phyloP scores from a whole-genome alignment of 2,888 invertebrate genomes.

The Glaucopsyche alexis region DNA sequence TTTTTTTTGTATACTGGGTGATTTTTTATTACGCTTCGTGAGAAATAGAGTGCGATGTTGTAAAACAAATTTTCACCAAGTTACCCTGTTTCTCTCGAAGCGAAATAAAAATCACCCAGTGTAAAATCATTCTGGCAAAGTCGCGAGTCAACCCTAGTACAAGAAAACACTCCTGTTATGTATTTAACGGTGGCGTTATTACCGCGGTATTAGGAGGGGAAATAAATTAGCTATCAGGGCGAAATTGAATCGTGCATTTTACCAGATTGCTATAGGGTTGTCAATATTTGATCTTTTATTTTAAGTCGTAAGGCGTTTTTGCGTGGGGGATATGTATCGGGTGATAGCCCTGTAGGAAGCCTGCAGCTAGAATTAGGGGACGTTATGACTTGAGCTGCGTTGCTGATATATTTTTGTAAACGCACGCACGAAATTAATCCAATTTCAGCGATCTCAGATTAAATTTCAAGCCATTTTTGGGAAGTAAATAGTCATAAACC shows the following conservation, averaged over 20 bases:
- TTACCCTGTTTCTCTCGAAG: too few relatives aligned
- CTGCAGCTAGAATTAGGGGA: neutral
- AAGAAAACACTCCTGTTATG: constrained; percentile 36
- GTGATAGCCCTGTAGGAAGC: constrained; percentile 41
- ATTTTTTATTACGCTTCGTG: too few relatives aligned
- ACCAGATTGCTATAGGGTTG: constrained; percentile 55
- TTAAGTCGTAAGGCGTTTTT: constrained; percentile 49
- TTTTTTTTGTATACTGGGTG: too few relatives aligned
- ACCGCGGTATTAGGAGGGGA: constrained; percentile 50
- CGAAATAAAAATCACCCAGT: too few relatives aligned
- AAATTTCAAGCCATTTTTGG: neutral
- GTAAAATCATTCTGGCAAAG: neutral
- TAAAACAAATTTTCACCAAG: too few relatives aligned
- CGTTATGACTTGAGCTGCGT: neutral
- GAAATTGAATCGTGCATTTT: constrained; percentile 69
- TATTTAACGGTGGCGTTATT: constrained; percentile 33
- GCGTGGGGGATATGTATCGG: constrained; percentile 33
- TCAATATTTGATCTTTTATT: neutral
- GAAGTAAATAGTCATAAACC: too few relatives aligned
- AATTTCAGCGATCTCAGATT: neutral
- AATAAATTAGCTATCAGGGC: constrained; percentile 74
- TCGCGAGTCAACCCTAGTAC: neutral
- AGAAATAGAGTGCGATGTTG: too few relatives aligned
- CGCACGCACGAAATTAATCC: neutral
- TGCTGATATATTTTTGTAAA: neutral